phyloP scores from a whole-genome alignment of 2,888 invertebrate species.

The Sabatieria punctata region DNA sequence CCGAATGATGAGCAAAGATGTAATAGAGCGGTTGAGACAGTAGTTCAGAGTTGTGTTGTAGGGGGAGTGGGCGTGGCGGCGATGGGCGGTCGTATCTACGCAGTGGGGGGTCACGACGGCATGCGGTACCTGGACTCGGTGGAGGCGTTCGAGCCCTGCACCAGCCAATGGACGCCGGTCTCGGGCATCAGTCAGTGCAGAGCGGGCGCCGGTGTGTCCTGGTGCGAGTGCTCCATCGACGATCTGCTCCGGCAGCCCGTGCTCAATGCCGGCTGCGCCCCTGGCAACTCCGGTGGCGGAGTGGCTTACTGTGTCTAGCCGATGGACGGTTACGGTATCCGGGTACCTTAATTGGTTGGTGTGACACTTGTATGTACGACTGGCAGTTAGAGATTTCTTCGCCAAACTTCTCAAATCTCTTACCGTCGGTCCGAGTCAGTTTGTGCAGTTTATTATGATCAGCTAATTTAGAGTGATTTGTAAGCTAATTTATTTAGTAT shows the following conservation, averaged over 20 bases:
- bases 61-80: constrained; percentile 32
- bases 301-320: constrained; percentile 9
- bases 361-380: no score
- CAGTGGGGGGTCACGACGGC: constrained; percentile 31
- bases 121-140: constrained; percentile 21
- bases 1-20: no score
- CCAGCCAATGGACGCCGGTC: constrained; percentile 31
- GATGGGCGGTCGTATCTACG: constrained; percentile 30
- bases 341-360: no score
- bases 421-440: no score
- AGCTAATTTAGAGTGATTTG: no score
- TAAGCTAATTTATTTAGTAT: no score
- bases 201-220: constrained; percentile 34
- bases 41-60: constrained; percentile 10
- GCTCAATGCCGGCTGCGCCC: neutral
- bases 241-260: neutral
- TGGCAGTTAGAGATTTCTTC: no score
- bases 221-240: constrained; percentile 18
- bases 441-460: no score
- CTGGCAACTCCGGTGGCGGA: neutral
- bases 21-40: no score
- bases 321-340: no score
- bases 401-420: no score
- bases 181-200: constrained; percentile 32
- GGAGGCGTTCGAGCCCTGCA: constrained; percentile 23